Conservation (phyloP, 2,797 vertebrate genomes). For the Macropodus opercularis region DNA sequence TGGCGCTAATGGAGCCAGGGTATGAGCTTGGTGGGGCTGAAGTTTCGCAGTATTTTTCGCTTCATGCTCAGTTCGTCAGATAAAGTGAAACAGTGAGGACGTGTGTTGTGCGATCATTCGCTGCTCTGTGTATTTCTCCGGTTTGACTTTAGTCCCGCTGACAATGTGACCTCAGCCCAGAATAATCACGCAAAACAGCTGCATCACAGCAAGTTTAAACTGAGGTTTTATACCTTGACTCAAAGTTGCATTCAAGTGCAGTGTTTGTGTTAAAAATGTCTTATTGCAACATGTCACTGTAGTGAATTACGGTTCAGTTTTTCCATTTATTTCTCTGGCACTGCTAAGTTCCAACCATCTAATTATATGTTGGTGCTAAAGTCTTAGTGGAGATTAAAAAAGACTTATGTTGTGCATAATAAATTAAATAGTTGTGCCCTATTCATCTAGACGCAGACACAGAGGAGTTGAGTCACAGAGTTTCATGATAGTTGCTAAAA, state of each 20-base stretch:
- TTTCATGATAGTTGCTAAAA: constrained; percentile 50
- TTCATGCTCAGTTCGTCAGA: constrained; percentile 40
- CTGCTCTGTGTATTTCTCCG: constrained; percentile 24
- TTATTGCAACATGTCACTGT: constrained; percentile 13
- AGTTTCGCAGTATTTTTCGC: constrained; percentile 29
- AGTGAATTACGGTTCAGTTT: constrained; percentile 4
- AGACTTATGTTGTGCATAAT: constrained; percentile 49
- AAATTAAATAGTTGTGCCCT: constrained; percentile 52
- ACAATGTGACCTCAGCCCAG: not conserved
- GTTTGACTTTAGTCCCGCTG: constrained; percentile 20
- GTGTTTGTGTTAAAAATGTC: constrained; percentile 12
- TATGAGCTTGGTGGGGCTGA: constrained; percentile 19
- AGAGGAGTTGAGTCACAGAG: constrained; percentile 31
- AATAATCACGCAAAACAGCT: constrained; percentile 12
- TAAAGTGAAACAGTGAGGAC: constrained; percentile 31
- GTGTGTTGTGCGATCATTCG: constrained; percentile 32
- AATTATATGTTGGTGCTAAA: constrained; percentile 45
- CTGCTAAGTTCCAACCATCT: constrained; percentile 49
- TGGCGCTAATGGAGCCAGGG: constrained; percentile 38
- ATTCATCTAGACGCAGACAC: constrained; percentile 28
- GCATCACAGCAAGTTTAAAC: constrained; percentile 12
- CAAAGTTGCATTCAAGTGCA: constrained; percentile 6
- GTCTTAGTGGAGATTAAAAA: constrained; percentile 49
- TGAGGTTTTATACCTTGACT: constrained; percentile 8
- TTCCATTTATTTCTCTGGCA: constrained; percentile 34